phyloP scores from a whole-genome alignment of 2,113 vertebrate species.

The Varanus salvator region DNA sequence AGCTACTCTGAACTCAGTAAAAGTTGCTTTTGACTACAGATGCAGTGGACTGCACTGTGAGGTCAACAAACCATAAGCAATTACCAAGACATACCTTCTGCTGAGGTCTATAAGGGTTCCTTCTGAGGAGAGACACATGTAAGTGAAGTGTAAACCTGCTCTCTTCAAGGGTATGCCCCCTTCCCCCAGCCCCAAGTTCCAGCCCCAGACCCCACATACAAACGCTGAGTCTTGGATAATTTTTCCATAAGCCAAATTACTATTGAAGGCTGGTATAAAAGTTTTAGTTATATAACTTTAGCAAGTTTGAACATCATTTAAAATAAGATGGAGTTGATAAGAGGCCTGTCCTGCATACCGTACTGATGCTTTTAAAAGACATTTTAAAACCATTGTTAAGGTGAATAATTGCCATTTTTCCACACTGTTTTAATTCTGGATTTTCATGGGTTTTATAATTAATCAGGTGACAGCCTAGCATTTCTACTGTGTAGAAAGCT shows the following conservation, averaged over 20 bases:
- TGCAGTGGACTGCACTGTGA: background rate
- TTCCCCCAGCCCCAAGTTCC: too few species aligned
- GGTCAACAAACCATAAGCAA: background rate
- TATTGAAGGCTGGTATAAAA: background rate
- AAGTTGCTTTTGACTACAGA: background rate
- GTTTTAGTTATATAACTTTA: background rate
- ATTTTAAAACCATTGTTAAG: background rate
- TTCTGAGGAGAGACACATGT: background rate
- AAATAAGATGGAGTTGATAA: background rate
- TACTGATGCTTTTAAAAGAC: background rate
- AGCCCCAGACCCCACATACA: too few species aligned
- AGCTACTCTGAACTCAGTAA: too few species aligned
- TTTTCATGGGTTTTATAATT: constrained; percentile 26
- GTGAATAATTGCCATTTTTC: constrained; percentile 1
- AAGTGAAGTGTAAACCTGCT: background rate
- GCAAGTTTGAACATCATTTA: background rate
- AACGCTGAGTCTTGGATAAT: background rate
- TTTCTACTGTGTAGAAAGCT: background rate
- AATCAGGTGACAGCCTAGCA: background rate
- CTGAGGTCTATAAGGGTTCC: too few species aligned
- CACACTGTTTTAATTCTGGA: constrained; percentile 16
- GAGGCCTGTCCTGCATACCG: background rate
- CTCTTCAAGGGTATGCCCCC: too few species aligned
- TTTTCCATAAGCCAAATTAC: background rate
- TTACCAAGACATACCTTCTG: background rate